Conservation (phyloP, 2,113 vertebrate species). For the Erythrocebus patas region DNA sequence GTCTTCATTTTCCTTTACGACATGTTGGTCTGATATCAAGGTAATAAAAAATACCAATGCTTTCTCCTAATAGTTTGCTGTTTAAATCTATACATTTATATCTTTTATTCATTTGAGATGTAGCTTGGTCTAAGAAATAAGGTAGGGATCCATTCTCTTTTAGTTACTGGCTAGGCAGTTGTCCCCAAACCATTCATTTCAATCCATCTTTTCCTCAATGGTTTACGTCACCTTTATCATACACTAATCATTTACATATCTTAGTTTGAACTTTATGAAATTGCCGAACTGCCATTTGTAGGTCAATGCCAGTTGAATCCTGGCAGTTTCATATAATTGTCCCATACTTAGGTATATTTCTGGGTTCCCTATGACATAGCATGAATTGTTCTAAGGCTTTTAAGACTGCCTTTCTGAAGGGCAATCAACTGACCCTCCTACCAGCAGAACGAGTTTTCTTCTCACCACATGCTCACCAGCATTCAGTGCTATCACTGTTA, state of each 20-base stretch:
- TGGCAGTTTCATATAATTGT: background rate
- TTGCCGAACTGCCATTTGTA: background rate
- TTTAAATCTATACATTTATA: background rate
- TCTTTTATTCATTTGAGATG: background rate
- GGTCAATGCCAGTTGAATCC: background rate
- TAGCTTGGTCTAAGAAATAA: background rate
- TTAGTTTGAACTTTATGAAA: background rate
- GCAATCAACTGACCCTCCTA: background rate
- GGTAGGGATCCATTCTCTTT: background rate
- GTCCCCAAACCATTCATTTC: background rate
- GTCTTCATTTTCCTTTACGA: background rate
- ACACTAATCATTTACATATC: background rate
- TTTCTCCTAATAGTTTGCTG: background rate
- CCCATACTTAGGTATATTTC: background rate
- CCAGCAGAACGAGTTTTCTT: background rate
- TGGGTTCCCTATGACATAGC: background rate
- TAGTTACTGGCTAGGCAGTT: background rate
- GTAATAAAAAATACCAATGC: background rate
- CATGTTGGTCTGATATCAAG: background rate
- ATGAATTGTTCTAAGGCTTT: background rate
- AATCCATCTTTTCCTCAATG: background rate
- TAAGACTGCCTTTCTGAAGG: background rate
- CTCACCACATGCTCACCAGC: background rate
- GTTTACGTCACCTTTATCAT: background rate
- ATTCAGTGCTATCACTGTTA: background rate